Evolutionary conservation across 1,140 invertebrate genomes (phyloP).

Genomic region (Sitobion miscanthi): DNA sequence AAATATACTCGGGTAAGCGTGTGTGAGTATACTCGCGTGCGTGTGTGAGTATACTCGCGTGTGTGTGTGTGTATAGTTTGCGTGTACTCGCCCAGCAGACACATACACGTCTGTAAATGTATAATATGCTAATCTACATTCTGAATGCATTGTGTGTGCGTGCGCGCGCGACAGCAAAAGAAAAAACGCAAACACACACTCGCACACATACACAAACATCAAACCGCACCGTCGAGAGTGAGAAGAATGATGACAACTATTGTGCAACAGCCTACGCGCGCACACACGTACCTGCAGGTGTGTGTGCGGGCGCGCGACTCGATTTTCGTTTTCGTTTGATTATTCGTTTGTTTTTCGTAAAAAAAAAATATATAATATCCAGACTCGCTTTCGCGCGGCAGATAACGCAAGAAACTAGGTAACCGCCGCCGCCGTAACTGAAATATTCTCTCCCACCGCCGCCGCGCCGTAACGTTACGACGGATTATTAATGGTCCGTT

Average conservation of each 20-base stretch:
- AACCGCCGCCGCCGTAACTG: not conserved
- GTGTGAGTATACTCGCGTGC: not conserved
- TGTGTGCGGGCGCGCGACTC: not conserved
- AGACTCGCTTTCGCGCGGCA: conserved; percentile 35
- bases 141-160: conserved; percentile 23
- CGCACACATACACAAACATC: not conserved
- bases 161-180: conserved; percentile 4
- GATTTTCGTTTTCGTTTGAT: conserved; percentile 44
- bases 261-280: conserved; percentile 13
- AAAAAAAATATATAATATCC: not conserved
- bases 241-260: conserved; percentile 46
- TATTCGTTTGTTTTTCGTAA: not conserved
- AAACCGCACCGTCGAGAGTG: conserved; percentile 45
- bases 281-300: not conserved
- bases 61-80: not conserved
- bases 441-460: conserved; percentile 16
- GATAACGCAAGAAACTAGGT: conserved; percentile 45
- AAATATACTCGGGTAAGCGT: not conserved
- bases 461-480: conserved; percentile 24
- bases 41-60: not conserved
- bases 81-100: not conserved
- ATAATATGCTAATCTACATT: conserved; percentile 53
- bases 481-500: conserved; percentile 50
- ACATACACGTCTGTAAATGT: not conserved
- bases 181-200: not conserved